Evolutionary conservation across 2,797 vertebrate genomes (phyloP), one percentile per base, ranked within the genome.

Genomic region (Rhinogobio ventralis): DNA sequence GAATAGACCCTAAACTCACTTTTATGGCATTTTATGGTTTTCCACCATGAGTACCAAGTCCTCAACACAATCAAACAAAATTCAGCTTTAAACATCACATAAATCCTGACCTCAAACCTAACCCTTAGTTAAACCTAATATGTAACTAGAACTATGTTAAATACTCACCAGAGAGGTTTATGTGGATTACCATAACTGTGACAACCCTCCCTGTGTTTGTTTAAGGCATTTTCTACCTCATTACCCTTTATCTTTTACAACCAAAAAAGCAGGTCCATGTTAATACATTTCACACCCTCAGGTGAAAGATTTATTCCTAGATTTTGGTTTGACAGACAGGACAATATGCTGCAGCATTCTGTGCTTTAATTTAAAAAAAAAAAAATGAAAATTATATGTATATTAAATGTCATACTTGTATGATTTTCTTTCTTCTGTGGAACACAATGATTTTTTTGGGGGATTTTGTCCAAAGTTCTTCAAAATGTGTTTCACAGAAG

Each of bases 201-300:
- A 68, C 45, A 68, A 53, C 28, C 13, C 30, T 82, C 17, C 15
- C 55, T 81, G 36, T 82, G 64, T 84, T 84, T 84, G 71, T 76
- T 77, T 53, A 51, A 66, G 45, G 67, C 62, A 86, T 83, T 86
- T 74, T 79, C 46, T 71, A 66, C 81, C 46, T 83, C 53, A 73
- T 83, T 74, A 83, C 57, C 62, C 46, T 33, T 86, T 69, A 77
- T 82, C 69, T 69, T 76, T 10, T 73, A 30, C 39, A 64, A 49
- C 62, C 53, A 60, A 25, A 51, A 68, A 77, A 25, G 14, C 23
- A 60, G 30, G n/a, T 57, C 53, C 25, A 7, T 77, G 74, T 62
- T 64, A 28, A 45, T 45, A 30, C 42, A 20, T 30, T 30, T 68
- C 30, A 39, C 64, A 39, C 64, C 46, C 64, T 68, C 64, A 19